These are phyloP conservation scores for Lithophane semibrunnea DNA, from an alignment of 2,888 invertebrate genomes.

Conservation along the genomic window DNA sequence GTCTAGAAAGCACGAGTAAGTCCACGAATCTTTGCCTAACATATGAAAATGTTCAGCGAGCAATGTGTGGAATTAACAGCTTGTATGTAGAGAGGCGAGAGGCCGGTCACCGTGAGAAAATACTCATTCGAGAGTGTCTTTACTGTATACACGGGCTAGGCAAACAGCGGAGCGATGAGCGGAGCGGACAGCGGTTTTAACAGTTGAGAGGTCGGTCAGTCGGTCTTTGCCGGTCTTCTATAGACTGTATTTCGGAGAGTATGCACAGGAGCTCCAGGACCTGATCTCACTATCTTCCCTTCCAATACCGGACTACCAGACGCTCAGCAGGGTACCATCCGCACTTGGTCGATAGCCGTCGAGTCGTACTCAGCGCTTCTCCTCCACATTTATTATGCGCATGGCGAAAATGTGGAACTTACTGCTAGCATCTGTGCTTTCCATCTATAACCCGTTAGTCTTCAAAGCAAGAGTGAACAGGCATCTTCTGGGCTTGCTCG, in stretches of 20 bases:
- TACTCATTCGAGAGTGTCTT: constrained; percentile 76
- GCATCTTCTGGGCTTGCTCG: no score
- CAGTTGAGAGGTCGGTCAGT: neutral
- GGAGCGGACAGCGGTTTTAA: constrained; percentile 7
- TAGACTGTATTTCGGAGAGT: neutral
- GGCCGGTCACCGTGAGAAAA: constrained; percentile 83
- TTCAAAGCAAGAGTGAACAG: no score
- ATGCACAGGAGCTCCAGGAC: neutral
- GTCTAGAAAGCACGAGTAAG: constrained; percentile 60
- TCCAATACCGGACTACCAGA: neutral
- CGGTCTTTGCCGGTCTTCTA: neutral
- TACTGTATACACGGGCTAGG: constrained; percentile 69
- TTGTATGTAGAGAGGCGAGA: constrained; percentile 67
- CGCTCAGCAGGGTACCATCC: neutral
- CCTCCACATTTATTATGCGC: no score
- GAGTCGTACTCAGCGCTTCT: no score
- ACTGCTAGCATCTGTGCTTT: no score
- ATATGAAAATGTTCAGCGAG: constrained; percentile 62
- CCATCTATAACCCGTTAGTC: no score
- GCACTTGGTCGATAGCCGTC: no score
- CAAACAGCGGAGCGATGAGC: constrained; percentile 57
- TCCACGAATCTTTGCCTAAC: constrained; percentile 53
- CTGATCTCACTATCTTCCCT: neutral
- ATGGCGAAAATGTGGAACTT: no score
- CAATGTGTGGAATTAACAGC: constrained; percentile 67